Conservation (phyloP, 1,140 invertebrate species). For the Ostrea edulis region DNA sequence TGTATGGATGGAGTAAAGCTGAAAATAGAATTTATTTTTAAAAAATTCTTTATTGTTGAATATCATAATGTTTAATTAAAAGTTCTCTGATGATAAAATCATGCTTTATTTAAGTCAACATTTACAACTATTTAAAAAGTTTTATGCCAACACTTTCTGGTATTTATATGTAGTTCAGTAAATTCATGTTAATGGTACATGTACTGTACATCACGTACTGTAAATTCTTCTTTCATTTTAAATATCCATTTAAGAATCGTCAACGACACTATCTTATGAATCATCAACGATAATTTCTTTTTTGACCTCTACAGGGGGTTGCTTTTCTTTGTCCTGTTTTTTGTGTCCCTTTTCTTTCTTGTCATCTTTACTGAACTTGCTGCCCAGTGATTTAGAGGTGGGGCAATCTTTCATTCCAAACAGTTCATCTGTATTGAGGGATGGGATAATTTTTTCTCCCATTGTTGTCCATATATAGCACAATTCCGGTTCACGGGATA, state of each 20-base stretch:
- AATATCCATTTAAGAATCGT: slow-evolving; percentile 34
- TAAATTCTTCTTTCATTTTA: too few relatives aligned
- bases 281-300: slow-evolving; percentile 37
- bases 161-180: too few relatives aligned
- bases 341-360: slow-evolving; percentile 41
- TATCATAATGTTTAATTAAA: too few relatives aligned
- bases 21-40: too few relatives aligned
- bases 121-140: too few relatives aligned
- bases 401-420: slow-evolving; percentile 65
- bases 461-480: slow-evolving; percentile 79
- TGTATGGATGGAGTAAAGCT: too few relatives aligned
- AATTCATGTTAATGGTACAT: too few relatives aligned
- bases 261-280: slow-evolving; percentile 10
- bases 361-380: slow-evolving; percentile 43
- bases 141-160: too few relatives aligned
- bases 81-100: too few relatives aligned
- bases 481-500: slow-evolving; percentile 72
- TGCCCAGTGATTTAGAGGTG: neutral
- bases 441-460: slow-evolving; percentile 74
- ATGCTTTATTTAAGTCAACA: too few relatives aligned
- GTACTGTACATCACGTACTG: too few relatives aligned
- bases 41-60: too few relatives aligned
- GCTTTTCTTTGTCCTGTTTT: slow-evolving; percentile 44
- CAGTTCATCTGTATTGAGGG: slow-evolving; percentile 76
- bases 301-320: neutral